Percentiles rank a stretch among this genome's conserved stretches.
phyloP scores from a whole-genome alignment of 2,797 vertebrate genomes.

The Hydrophis major region DNA sequence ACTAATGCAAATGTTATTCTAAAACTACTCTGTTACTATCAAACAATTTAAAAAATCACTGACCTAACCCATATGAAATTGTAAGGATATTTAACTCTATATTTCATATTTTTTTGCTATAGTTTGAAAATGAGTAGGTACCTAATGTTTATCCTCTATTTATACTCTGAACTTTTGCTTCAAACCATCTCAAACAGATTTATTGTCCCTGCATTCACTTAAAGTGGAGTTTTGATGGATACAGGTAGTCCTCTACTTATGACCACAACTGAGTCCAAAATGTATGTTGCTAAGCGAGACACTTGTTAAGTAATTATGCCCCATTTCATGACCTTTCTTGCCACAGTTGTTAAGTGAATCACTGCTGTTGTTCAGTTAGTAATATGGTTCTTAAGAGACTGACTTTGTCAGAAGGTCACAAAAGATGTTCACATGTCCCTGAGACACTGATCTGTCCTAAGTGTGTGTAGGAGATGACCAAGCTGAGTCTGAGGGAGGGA shows the following conservation, averaged over 20 bases:
- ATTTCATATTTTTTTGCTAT: slow-evolving; percentile 42
- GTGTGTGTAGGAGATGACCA: background rate
- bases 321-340: background rate
- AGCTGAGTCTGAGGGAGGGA: background rate
- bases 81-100: slow-evolving; percentile 45
- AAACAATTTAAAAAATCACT: slow-evolving; percentile 35
- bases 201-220: background rate
- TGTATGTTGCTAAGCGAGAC: background rate
- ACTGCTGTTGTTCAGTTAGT: background rate
- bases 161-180: slow-evolving; percentile 27
- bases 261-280: background rate
- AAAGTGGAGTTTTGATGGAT: background rate
- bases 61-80: slow-evolving; percentile 41
- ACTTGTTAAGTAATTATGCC: background rate
- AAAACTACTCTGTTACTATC: slow-evolving; percentile 36
- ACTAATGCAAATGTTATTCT: slow-evolving; percentile 54
- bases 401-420: background rate
- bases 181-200: background rate
- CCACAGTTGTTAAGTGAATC: background rate
- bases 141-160: slow-evolving; percentile 5
- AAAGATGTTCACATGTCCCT: background rate
- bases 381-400: background rate
- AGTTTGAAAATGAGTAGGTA: background rate
- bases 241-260: background rate
- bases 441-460: background rate